Conservation (phyloP, 2,888 invertebrate species). For the Hyalella azteca region DNA sequence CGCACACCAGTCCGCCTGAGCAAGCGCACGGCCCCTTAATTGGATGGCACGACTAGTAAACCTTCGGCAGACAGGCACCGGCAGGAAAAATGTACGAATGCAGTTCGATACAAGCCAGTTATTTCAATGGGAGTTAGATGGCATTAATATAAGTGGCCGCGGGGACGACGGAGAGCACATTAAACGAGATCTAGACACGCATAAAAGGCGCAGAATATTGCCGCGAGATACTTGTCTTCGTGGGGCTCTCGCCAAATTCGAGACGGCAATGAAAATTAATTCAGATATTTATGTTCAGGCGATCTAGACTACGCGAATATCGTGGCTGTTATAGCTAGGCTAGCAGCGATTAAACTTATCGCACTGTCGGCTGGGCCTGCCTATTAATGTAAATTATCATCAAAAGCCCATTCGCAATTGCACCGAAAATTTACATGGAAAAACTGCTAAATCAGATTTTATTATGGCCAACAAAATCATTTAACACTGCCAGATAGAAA, state of each 20-base stretch:
- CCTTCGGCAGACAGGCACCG: not conserved
- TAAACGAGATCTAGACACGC: conserved; percentile 15
- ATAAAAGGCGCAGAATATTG: not conserved
- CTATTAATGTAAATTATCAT: no score
- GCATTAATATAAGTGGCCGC: not conserved
- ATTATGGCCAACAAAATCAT: no score
- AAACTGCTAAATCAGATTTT: no score
- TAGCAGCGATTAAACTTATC: no score
- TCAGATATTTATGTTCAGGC: not conserved
- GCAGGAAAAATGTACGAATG: not conserved
- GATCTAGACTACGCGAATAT: no score
- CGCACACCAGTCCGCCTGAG: not conserved
- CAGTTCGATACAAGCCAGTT: not conserved
- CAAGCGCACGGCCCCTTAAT: conserved; percentile 23
- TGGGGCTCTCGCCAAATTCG: not conserved
- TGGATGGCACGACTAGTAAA: conserved; percentile 23
- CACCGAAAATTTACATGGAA: no score
- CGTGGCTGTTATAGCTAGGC: no score
- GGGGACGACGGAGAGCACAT: conserved; percentile 12
- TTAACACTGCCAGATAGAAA: no score
- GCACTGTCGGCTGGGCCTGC: no score
- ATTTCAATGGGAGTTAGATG: conserved; percentile 6
- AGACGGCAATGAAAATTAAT: not conserved
- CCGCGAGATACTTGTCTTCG: not conserved
- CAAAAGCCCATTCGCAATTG: no score